Evolutionary conservation across 2,113 vertebrate species (phyloP), one percentile per base, ranked within the genome.

Genomic region (Peromyscus maniculatus): DNA sequence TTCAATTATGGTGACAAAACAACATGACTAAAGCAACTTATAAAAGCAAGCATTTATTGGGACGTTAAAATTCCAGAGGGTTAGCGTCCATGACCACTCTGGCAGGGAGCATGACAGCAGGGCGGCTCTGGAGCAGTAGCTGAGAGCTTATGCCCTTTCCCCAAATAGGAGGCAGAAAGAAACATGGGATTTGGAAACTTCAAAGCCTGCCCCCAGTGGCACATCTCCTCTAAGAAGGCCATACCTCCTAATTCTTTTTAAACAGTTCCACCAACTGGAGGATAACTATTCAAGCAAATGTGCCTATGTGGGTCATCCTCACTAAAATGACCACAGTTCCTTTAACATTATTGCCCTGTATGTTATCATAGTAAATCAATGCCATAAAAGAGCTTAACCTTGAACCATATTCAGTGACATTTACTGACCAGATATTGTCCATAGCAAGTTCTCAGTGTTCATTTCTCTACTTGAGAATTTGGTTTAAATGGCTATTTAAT

Each of bases 341-440:
- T 82, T 91, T 86, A 87, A 93, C 6, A 9, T 92, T 39, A 24
- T 75, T 88, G 75, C 39, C n/a, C 75, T 72, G 46, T 78, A 84
- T 55, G 15, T 16, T 59, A 77, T 36, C 57, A 64, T 52, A 77
- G 2, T 26, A 80, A 46, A 77, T 91, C 57, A 59, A 46, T 78
- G 17, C 0, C 59, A 87, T 62, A 24, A 43, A 62, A 79, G 39
- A 69, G 28, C 28, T 74, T 87, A 83, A 46, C 43, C n/a, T 84
- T 79, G 28, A 71, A 21, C 39, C 26, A 6, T 22, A 21, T 55
- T 62, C 67, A 89, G 15, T 17, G 19, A 71, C 33, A 28, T 89
- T 74, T 79, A 36, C 39, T 67, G n/a, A 57, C 7, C 39, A 57
- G n/a, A 36, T 28, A 1, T 74, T 67, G 71, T 72, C 66, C 64